Percentiles rank a stretch among this genome's conserved stretches.
Evolutionary conservation across 2,113 vertebrate species (phyloP).

Genomic region (Hucho hucho): DNA sequence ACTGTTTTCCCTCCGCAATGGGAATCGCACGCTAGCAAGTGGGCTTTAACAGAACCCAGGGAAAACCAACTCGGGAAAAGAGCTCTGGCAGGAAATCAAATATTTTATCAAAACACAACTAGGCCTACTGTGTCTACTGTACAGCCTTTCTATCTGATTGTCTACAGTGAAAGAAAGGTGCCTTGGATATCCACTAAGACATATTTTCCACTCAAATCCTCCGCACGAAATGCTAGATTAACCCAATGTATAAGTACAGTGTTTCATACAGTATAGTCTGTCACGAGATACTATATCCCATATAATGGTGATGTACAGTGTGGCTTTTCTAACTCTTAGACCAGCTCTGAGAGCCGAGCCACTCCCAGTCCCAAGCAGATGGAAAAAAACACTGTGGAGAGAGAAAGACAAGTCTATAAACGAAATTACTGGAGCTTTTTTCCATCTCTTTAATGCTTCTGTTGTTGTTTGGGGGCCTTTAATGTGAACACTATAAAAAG

Average conservation of each 20-base stretch:
- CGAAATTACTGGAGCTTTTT: slow-evolving; percentile 52
- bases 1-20: slow-evolving; percentile 59
- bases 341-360: background rate
- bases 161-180: background rate
- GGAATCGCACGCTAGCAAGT: slow-evolving; percentile 40
- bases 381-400: slow-evolving; percentile 29
- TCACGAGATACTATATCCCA: background rate
- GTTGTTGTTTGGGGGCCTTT: slow-evolving; percentile 64
- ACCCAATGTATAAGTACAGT: background rate
- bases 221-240: background rate
- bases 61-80: slow-evolving; percentile 52
- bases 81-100: slow-evolving; percentile 32
- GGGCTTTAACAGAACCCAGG: slow-evolving; percentile 39
- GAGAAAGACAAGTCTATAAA: slow-evolving; percentile 56
- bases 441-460: slow-evolving; percentile 54
- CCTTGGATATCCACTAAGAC: background rate
- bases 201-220: background rate
- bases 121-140: slow-evolving; percentile 26
- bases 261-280: background rate
- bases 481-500: slow-evolving; percentile 62
- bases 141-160: slow-evolving; percentile 22
- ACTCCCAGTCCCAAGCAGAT: slow-evolving; percentile 28
- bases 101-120: slow-evolving; percentile 15
- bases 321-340: background rate
- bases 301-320: slow-evolving; percentile 6